Percentiles rank a stretch among this genome's conserved stretches.
These are phyloP conservation scores for Empidonax alnorum DNA, from an alignment of 2,113 vertebrate genomes.

Conservation along the genomic window DNA sequence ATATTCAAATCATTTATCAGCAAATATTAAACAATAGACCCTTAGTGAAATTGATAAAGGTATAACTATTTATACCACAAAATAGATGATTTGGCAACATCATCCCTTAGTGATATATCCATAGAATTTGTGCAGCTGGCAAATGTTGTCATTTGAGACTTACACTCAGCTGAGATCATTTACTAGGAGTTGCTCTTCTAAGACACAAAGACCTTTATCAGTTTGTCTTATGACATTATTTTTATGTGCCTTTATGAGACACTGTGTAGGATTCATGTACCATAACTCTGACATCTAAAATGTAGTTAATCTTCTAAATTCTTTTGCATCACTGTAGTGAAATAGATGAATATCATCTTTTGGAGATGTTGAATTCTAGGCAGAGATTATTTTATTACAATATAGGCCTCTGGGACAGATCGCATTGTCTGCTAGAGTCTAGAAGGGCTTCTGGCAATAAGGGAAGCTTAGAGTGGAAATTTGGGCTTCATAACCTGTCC, in stretches of 20 bases:
- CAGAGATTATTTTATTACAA: neutral
- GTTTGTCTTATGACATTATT: slow-evolving; percentile 59
- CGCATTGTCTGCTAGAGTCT: neutral
- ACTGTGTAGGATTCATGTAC: slow-evolving; percentile 1
- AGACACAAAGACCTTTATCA: slow-evolving; percentile 44
- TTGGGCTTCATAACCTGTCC: neutral
- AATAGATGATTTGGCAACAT: neutral
- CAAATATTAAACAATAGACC: neutral
- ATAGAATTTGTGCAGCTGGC: slow-evolving; percentile 34
- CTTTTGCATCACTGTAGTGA: neutral
- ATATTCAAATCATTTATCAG: neutral
- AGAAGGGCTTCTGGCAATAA: neutral
- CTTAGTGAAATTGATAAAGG: neutral
- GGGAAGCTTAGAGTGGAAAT: neutral
- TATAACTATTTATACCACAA: neutral
- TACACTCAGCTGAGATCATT: slow-evolving; percentile 37
- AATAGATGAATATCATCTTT: neutral
- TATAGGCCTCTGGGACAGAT: neutral
- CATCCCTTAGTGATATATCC: neutral
- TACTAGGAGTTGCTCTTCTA: slow-evolving; percentile 43
- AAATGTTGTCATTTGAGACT: slow-evolving; percentile 45
- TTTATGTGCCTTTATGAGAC: slow-evolving; percentile 49
- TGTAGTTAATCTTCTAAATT: neutral
- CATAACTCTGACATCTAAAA: slow-evolving; percentile 32
- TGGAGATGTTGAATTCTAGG: neutral